Conservation (phyloP, 2,888 invertebrate species). For the Caenorhabditis parvicauda region DNA sequence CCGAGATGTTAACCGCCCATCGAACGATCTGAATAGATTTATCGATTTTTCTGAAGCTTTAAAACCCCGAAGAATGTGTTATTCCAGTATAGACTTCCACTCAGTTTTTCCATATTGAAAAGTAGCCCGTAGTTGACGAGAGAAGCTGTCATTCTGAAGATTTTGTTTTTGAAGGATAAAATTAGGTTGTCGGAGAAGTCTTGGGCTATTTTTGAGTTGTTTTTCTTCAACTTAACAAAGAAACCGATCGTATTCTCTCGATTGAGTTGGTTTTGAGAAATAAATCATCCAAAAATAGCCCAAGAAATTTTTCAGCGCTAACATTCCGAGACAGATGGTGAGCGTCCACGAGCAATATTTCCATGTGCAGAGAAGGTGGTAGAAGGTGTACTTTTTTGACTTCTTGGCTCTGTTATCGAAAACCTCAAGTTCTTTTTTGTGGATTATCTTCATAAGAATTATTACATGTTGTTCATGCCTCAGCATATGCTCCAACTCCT, state of each 20-base stretch:
- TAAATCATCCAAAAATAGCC: no score
- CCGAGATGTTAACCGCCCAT: slow-evolving; percentile 37
- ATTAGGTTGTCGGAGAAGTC: no score
- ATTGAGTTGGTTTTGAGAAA: no score
- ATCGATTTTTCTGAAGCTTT: not conserved
- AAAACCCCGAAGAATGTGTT: slow-evolving; percentile 23
- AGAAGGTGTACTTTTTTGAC: slow-evolving; percentile 27
- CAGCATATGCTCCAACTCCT: no score
- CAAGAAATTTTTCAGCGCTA: not conserved
- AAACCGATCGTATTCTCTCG: no score
- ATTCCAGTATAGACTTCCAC: slow-evolving; percentile 30
- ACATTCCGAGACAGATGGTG: slow-evolving; percentile 31
- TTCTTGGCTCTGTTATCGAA: slow-evolving; percentile 11
- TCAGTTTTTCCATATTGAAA: slow-evolving; percentile 36
- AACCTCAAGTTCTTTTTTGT: no score
- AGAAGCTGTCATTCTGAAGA: slow-evolving; percentile 22
- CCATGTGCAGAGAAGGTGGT: slow-evolving; percentile 34
- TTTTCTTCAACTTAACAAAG: no score
- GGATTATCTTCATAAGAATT: no score
- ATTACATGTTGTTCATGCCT: no score
- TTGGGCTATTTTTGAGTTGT: no score
- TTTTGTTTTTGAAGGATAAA: no score
- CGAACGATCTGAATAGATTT: slow-evolving; percentile 24
- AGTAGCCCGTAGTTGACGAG: slow-evolving; percentile 25
- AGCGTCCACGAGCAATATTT: slow-evolving; percentile 26